Base-by-base conservation (phyloP, 2,888 invertebrate species). In the Pandemis heparana region DNA sequence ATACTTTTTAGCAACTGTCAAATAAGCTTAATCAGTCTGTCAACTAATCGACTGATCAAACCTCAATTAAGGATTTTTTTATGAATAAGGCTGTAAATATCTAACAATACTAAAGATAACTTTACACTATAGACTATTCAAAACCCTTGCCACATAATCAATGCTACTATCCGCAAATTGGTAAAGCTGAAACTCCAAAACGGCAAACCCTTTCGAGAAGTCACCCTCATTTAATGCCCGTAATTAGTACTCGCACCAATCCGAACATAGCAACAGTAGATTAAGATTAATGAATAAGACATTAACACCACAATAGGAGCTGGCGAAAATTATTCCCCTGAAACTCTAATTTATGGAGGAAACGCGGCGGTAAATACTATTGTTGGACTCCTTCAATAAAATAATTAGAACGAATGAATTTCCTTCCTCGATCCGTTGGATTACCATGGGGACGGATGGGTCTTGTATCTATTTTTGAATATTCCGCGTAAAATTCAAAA, bases 271-370 rank as follows among this genome's bases (percentile, higher is more conserved):
- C 53, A 74, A 69, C 74, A 65, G 43, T 14, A 65, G 63, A 70
- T 70, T 70, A 70, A 80, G 80, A 83, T 83, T 81, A 85, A 84
- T 84, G 79, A 86, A 83, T 83, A 79, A 79, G 79, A 75, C 79
- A 77, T 77, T 79, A 76, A 71, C 70, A 59, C 65, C 75, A 85
- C 83, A 87, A 86, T 82, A 80, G 82, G 71, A 53, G 77, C 75
- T 79, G 82, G 84, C 84, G 81, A 85, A 85, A 84, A 81, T 85
- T 84, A 86, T 84, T 79, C 79, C 80, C 79, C 73, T 76, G 75
- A 71, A 78, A 77, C 76, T 78, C 78, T 80, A 84, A 87, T 87
- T 88, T 86, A 86, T 87, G 83, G 84, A 71, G 77, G 82, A 81
- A 83, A 83, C 82, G 83, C 83, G 85, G 78, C 53, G 66, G 75